Evolutionary conservation across 2,113 vertebrate genomes (phyloP).

Genomic region (Aythya baeri): DNA sequence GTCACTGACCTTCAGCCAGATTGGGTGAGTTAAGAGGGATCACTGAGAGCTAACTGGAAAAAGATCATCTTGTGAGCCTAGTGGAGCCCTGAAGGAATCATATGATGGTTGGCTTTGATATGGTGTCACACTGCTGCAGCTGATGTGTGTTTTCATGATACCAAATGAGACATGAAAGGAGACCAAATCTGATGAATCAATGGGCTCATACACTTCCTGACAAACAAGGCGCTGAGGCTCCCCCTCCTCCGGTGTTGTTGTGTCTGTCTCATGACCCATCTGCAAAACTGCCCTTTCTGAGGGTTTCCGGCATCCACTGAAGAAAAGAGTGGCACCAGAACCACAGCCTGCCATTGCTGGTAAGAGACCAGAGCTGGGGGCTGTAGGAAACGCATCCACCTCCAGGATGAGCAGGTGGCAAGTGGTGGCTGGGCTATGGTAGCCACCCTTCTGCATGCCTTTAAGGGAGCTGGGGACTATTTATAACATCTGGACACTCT

Average conservation of each 20-base stretch:
- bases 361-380: background rate
- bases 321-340: accelerated
- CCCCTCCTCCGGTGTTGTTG: background rate
- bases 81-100: background rate
- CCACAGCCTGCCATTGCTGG: accelerated
- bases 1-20: background rate
- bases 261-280: background rate
- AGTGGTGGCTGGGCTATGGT: background rate
- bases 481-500: background rate
- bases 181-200: background rate
- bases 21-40: accelerated
- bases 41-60: background rate
- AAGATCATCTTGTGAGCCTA: background rate
- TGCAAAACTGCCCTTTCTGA: accelerated
- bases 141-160: background rate
- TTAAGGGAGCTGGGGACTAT: background rate
- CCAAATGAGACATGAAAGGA: background rate
- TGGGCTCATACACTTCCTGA: background rate
- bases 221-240: background rate
- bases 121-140: conserved; percentile 6
- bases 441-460: background rate
- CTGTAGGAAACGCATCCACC: background rate
- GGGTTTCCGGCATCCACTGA: accelerated
- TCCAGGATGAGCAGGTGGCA: background rate
- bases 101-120: background rate